phyloP scores from a whole-genome alignment of 2,888 invertebrate genomes.

The Meiosimyza decipiens region DNA sequence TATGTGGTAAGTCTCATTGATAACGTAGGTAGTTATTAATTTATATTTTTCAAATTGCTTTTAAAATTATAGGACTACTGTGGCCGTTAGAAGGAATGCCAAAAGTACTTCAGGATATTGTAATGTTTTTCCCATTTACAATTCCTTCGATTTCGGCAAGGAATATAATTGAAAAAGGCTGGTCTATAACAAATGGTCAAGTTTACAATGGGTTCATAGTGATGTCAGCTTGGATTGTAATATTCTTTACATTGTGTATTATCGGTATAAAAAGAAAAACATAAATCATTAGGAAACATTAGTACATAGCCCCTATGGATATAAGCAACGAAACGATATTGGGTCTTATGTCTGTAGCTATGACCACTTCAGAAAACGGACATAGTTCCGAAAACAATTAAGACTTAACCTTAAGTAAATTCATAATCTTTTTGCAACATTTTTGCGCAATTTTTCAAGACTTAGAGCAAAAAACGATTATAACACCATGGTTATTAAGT shows the following conservation, averaged over 20 bases:
- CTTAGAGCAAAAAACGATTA: too few species aligned
- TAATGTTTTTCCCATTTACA: constrained; percentile 81
- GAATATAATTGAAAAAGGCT: constrained; percentile 81
- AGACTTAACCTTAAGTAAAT: too few species aligned
- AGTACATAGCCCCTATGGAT: too few species aligned
- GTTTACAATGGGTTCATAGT: constrained; percentile 82
- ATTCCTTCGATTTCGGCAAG: constrained; percentile 81
- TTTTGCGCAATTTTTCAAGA: too few species aligned
- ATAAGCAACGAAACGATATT: too few species aligned
- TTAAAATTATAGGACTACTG: constrained; percentile 69
- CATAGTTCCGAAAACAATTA: too few species aligned
- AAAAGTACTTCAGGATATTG: constrained; percentile 70
- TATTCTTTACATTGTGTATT: constrained; percentile 71
- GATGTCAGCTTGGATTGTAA: constrained; percentile 73
- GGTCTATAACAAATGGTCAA: constrained; percentile 73
- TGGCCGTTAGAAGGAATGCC: constrained; percentile 80
- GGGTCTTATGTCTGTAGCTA: too few species aligned
- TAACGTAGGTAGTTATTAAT: not conserved
- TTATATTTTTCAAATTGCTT: not conserved
- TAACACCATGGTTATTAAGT: too few species aligned
- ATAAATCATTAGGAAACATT: constrained; percentile 52
- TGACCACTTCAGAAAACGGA: too few species aligned
- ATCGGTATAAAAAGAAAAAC: constrained; percentile 68
- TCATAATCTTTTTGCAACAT: too few species aligned
- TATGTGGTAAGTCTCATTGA: constrained; percentile 77